These are phyloP conservation scores for Atta colombica DNA, from an alignment of 1,140 invertebrate genomes.

Conservation along the genomic window DNA sequence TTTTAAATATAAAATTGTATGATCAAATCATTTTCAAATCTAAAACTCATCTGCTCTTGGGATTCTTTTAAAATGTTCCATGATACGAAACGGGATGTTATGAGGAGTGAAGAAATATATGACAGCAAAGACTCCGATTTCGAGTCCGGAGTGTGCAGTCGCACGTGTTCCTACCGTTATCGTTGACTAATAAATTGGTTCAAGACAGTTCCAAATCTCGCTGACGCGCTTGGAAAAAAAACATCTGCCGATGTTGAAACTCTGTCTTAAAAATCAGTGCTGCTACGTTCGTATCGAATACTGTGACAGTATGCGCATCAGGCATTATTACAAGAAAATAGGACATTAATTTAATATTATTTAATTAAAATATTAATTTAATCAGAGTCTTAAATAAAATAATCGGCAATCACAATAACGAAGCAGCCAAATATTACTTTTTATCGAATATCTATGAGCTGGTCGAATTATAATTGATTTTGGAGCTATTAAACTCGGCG, in stretches of 20 bases:
- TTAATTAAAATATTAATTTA: neutral
- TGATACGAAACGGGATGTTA: slow-evolving; percentile 29
- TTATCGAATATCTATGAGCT: neutral
- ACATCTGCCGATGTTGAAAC: slow-evolving; percentile 62
- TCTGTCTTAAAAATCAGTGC: neutral
- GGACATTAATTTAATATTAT: neutral
- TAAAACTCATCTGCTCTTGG: neutral
- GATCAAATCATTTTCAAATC: slow-evolving; percentile 22
- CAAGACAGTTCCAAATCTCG: slow-evolving; percentile 64
- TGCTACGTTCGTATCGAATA: neutral
- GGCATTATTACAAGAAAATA: neutral
- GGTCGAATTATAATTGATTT: neutral
- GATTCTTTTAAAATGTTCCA: slow-evolving; percentile 34
- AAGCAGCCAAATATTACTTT: neutral
- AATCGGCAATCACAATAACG: no score
- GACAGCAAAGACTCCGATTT: slow-evolving; percentile 63
- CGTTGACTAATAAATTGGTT: slow-evolving; percentile 71
- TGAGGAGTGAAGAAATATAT: neutral
- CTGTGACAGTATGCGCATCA: neutral
- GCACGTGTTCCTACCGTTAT: slow-evolving; percentile 74
- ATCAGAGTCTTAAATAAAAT: neutral
- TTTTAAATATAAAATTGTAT: neutral
- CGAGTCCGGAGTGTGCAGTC: neutral
- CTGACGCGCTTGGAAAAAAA: slow-evolving; percentile 55
- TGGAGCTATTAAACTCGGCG: neutral